Evolutionary conservation across 2,113 vertebrate genomes (phyloP).

Genomic region (Tragelaphus strepsiceros): DNA sequence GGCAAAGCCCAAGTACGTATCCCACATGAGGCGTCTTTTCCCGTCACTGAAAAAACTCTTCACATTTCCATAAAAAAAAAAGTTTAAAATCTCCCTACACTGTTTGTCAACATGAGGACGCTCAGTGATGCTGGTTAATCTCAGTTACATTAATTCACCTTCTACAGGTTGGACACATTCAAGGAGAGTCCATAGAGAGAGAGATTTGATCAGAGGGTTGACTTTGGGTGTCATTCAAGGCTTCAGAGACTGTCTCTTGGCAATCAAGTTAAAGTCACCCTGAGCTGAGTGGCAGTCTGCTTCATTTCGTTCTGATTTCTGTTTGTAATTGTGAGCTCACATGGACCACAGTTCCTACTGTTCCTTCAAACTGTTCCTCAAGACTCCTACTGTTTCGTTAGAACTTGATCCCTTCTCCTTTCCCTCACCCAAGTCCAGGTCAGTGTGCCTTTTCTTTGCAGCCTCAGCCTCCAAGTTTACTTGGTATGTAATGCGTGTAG

Average conservation of each 20-base stretch:
- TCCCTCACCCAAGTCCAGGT: not conserved
- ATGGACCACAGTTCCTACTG: not conserved
- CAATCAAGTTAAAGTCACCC: not conserved
- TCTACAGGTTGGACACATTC: not conserved
- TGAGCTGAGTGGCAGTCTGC: not conserved
- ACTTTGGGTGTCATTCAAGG: not conserved
- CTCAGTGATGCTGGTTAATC: not conserved
- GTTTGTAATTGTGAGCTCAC: not conserved
- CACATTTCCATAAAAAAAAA: not conserved
- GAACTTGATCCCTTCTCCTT: not conserved
- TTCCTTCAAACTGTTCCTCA: not conserved
- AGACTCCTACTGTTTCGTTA: not conserved
- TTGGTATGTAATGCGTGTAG: not conserved
- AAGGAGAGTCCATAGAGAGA: not conserved
- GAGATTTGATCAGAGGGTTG: not conserved
- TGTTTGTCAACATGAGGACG: not conserved
- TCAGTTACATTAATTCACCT: not conserved
- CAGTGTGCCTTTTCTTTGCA: not conserved
- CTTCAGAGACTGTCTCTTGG: not conserved
- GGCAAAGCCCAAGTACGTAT: rapidly evolving
- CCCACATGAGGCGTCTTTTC: not conserved
- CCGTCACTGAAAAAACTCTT: not conserved
- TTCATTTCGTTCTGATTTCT: not conserved
- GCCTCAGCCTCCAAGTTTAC: not conserved
- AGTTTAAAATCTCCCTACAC: not conserved